Percentiles rank a stretch among this genome's conserved stretches.
Evolutionary conservation across 1,140 invertebrate species (phyloP).

Genomic region (Drosophila nigromelanica): DNA sequence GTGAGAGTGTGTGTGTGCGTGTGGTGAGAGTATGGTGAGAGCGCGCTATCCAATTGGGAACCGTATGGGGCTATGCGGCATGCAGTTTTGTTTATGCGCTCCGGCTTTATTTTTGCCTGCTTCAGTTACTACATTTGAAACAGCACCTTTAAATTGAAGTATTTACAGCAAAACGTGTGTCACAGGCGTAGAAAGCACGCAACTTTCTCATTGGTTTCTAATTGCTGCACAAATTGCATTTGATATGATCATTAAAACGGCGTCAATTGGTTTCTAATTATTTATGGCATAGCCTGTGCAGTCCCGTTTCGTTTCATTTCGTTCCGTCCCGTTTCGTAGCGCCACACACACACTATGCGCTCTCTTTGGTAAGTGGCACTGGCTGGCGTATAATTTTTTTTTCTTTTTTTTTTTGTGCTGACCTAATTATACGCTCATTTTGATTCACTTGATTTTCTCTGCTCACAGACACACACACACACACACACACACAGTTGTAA

Average conservation of each 20-base stretch:
- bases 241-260: slow-evolving; percentile 59
- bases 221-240: slow-evolving; percentile 50
- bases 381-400: slow-evolving; percentile 75
- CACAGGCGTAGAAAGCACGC: slow-evolving; percentile 14
- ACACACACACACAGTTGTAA: slow-evolving; percentile 43
- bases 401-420: slow-evolving; percentile 56
- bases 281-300: slow-evolving; percentile 40
- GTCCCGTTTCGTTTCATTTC: slow-evolving; percentile 28
- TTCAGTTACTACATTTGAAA: too few relatives aligned
- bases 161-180: not conserved
- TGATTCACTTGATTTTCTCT: slow-evolving; percentile 82
- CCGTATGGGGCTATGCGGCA: slow-evolving; percentile 21
- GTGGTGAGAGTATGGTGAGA: slow-evolving; percentile 31
- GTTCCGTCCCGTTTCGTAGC: slow-evolving; percentile 18
- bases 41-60: slow-evolving; percentile 19
- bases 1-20: too few relatives aligned
- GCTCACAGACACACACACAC: slow-evolving; percentile 63
- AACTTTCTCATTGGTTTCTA: slow-evolving; percentile 27
- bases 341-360: slow-evolving; percentile 46
- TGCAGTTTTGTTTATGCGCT: slow-evolving; percentile 49
- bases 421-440: slow-evolving; percentile 83
- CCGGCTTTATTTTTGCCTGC: slow-evolving; percentile 1
- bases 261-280: slow-evolving; percentile 78
- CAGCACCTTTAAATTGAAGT: too few relatives aligned
- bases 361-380: slow-evolving; percentile 78